phyloP scores from a whole-genome alignment of 2,113 vertebrate genomes.

The Plotosus lineatus region DNA sequence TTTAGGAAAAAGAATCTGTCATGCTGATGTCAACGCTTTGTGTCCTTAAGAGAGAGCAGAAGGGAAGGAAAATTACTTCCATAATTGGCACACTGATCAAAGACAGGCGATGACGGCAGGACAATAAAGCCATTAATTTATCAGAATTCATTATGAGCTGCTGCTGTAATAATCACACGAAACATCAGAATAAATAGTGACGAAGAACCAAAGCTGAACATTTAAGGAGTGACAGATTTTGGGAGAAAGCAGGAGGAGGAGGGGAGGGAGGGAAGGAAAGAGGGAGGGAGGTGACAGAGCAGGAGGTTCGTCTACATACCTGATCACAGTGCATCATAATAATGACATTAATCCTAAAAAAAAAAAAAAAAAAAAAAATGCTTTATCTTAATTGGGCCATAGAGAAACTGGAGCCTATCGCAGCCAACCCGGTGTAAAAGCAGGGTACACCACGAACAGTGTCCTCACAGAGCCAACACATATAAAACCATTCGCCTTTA shows the following conservation, averaged over 20 bases:
- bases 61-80: conserved; percentile 82
- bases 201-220: conserved; percentile 83
- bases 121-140: conserved; percentile 99
- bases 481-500: too few relatives aligned
- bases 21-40: conserved; percentile 86
- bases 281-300: conserved; percentile 41
- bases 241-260: not conserved
- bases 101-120: conserved; percentile 78
- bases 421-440: too few relatives aligned
- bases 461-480: too few relatives aligned
- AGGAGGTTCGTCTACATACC: conserved; percentile 54
- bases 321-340: conserved; percentile 68
- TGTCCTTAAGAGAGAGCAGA: conserved; percentile 65
- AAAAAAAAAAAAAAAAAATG: too few relatives aligned
- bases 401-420: too few relatives aligned
- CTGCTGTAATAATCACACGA: conserved; percentile 80
- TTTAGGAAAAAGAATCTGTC: conserved; percentile 82
- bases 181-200: conserved; percentile 78
- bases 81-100: conserved; percentile 95
- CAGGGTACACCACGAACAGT: too few relatives aligned
- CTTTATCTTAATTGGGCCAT: too few relatives aligned
- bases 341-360: conserved; percentile 66
- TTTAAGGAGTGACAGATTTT: conserved; percentile 58
- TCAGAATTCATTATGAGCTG: conserved; percentile 94
- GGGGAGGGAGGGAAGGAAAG: conserved; percentile 9